These are phyloP conservation scores for Gymnorhina tibicen DNA, from an alignment of 2,113 vertebrate species.

Conservation along the genomic window DNA sequence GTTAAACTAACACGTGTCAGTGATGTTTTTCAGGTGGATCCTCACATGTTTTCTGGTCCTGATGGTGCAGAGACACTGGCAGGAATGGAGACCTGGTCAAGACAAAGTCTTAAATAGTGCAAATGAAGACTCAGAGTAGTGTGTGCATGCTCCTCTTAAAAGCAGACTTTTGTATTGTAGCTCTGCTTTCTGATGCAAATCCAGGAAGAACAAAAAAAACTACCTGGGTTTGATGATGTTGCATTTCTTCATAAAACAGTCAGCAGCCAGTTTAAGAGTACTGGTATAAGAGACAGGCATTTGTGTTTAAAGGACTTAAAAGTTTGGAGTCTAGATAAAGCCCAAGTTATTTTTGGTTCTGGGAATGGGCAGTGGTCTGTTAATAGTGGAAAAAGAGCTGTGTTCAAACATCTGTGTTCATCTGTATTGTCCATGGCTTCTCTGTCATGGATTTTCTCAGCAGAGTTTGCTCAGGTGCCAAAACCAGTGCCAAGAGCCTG, in stretches of 20 bases:
- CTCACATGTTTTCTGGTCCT: background rate
- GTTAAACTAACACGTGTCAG: accelerated
- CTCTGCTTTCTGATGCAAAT: background rate
- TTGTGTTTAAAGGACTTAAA: background rate
- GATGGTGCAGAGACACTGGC: background rate
- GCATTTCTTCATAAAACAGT: background rate
- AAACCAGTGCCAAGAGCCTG: background rate
- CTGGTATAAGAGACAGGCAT: background rate
- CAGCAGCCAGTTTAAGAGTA: background rate
- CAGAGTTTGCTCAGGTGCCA: background rate
- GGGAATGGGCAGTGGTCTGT: background rate
- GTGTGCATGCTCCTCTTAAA: background rate
- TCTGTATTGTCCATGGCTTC: background rate
- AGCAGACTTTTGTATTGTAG: background rate
- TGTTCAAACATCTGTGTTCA: background rate
- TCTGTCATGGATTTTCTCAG: background rate
- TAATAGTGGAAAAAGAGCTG: background rate
- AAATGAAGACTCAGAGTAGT: background rate
- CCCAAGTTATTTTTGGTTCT: background rate
- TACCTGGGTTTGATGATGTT: background rate
- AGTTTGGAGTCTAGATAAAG: background rate
- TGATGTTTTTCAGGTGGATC: background rate
- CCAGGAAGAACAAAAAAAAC: background rate
- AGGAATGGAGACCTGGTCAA: background rate
- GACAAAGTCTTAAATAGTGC: background rate